Percentiles rank a stretch among this genome's conserved stretches.
Conservation (phyloP, 2,797 vertebrate genomes). For the Phrynocephalus forsythii region DNA sequence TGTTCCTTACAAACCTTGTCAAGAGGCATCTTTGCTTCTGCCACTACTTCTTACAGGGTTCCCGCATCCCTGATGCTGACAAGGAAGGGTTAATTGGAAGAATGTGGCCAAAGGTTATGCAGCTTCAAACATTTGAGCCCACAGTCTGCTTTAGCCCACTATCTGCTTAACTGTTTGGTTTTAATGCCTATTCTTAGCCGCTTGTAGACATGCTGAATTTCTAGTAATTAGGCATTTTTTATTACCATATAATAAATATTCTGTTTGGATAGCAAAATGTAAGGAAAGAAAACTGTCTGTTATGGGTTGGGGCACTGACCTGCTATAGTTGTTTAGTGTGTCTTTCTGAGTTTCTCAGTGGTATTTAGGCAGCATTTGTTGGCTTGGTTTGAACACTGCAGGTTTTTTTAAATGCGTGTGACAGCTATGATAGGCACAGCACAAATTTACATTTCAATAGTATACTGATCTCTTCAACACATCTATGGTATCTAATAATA, state of each 20-base stretch:
- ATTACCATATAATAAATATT: constrained; percentile 55
- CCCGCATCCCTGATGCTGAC: too few relatives aligned
- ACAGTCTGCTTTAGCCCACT: background rate
- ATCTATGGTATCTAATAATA: background rate
- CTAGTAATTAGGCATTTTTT: constrained; percentile 59
- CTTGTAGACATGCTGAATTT: constrained; percentile 45
- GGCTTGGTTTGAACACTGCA: constrained; percentile 49
- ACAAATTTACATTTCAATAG: constrained; percentile 45
- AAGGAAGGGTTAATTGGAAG: background rate
- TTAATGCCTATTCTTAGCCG: constrained; percentile 48
- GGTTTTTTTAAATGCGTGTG: constrained; percentile 39
- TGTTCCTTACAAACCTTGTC: too few relatives aligned
- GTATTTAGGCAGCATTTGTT: constrained; percentile 59
- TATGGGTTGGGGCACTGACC: constrained; percentile 34
- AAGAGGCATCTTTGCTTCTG: too few relatives aligned
- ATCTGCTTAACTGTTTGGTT: background rate
- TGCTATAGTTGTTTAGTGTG: constrained; percentile 32
- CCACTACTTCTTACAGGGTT: too few relatives aligned
- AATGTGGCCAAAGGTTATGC: background rate
- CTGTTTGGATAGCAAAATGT: constrained; percentile 43
- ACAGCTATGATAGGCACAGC: constrained; percentile 47
- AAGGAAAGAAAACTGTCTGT: constrained; percentile 41
- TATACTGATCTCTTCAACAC: constrained; percentile 25
- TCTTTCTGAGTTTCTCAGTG: constrained; percentile 52
- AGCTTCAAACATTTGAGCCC: background rate